Evolutionary conservation across 2,113 vertebrate species (phyloP).

Genomic region (human (Homo sapiens)): DNA sequence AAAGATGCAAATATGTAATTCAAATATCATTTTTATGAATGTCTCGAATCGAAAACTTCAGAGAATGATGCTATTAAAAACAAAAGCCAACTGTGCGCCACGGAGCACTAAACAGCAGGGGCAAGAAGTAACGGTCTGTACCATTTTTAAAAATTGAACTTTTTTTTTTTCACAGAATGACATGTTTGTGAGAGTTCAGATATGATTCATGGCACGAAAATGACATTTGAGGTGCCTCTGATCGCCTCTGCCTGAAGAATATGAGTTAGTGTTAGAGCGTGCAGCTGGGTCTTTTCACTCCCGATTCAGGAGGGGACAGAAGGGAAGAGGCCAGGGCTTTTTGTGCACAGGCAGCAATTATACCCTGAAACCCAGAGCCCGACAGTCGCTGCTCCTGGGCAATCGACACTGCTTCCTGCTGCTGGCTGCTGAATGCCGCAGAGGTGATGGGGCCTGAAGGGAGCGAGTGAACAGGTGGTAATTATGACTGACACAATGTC

Average conservation of each 20-base stretch:
- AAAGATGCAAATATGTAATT: neutral
- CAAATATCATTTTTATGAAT: neutral
- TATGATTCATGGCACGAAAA: constrained; percentile 44
- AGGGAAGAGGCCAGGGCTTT: constrained; percentile 59
- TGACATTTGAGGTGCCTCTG: constrained; percentile 46
- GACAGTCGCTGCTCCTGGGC: constrained; percentile 83
- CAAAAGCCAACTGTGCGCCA: neutral
- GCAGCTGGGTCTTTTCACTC: constrained; percentile 26
- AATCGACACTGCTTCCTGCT: constrained; percentile 80
- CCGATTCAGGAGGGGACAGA: neutral
- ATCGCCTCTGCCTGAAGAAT: constrained; percentile 53
- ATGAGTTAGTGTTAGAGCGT: neutral
- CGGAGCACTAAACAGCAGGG: neutral
- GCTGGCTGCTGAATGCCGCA: constrained; percentile 83
- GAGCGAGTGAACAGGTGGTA: constrained; percentile 85
- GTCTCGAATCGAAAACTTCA: neutral
- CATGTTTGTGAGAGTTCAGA: constrained; percentile 41
- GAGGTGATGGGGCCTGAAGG: constrained; percentile 86
- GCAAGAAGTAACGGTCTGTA: neutral
- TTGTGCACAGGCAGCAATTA: constrained; percentile 83
- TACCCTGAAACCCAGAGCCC: constrained; percentile 77
- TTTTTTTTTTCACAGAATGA: neutral
- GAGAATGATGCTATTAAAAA: neutral
- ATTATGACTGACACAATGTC: constrained; percentile 88
- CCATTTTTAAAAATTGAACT: neutral